Conservation (phyloP, 2,888 invertebrate species). For the Melolontha melolontha region DNA sequence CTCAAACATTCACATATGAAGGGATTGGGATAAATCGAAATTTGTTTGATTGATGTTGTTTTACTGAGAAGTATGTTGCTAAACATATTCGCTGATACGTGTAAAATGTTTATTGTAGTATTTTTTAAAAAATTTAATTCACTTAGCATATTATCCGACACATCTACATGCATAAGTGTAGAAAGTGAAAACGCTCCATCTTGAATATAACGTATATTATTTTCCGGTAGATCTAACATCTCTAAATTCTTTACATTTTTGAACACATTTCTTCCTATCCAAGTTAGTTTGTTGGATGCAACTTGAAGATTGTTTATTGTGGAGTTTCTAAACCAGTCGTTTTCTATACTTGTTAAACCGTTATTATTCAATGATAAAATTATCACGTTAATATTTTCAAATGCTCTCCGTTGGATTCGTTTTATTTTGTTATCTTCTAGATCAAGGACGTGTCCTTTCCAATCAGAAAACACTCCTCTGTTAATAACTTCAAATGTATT, state of each 20-base stretch:
- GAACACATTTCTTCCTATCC: neutral
- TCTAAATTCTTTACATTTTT: neutral
- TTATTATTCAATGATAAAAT: slow-evolving; percentile 29
- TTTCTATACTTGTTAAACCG: neutral
- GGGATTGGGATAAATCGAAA: slow-evolving; percentile 33
- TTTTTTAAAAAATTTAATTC: slow-evolving; percentile 27
- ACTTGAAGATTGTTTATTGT: slow-evolving; percentile 1
- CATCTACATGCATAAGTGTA: neutral
- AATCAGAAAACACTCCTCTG: slow-evolving; percentile 11
- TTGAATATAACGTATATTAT: slow-evolving; percentile 13
- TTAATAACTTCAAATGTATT: slow-evolving; percentile 13
- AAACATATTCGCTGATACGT: slow-evolving; percentile 30
- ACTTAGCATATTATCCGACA: slow-evolving; percentile 26
- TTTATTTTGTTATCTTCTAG: slow-evolving; percentile 10
- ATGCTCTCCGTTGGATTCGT: slow-evolving; percentile 9
- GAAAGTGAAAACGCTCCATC: slow-evolving; percentile 7
- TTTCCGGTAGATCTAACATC: neutral
- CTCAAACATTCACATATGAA: slow-evolving; percentile 31
- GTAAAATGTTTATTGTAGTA: slow-evolving; percentile 8
- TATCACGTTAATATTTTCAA: slow-evolving; percentile 21
- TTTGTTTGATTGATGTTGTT: neutral
- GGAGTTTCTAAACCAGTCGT: slow-evolving; percentile 19
- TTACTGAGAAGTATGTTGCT: slow-evolving; percentile 15
- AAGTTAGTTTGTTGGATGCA: slow-evolving; percentile 17
- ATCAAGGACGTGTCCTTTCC: slow-evolving; percentile 3